Evolutionary conservation across 2,797 vertebrate genomes (phyloP), one percentile per base, ranked within the genome.

Genomic region (Acipenser ruthenus): DNA sequence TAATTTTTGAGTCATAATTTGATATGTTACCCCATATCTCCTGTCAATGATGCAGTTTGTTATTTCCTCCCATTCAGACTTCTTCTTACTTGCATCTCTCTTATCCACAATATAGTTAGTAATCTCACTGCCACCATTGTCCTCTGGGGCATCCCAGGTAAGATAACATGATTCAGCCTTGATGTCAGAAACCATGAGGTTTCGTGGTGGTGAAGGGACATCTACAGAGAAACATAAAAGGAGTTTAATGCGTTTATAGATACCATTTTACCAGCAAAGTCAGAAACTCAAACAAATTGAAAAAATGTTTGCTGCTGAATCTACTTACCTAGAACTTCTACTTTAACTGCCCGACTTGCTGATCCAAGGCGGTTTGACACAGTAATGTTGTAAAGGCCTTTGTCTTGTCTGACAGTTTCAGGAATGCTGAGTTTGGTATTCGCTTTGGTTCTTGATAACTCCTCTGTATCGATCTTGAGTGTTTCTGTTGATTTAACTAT

Each of bases 111-210:
- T 82, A 70, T 99, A 99, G 82, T 99, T 98, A 1, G 92, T 93
- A 74, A 99, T 91, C 65, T 99, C 97, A 76, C 95, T 96, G 80
- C 97, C 95, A 51, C 97, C 97, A 8, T 96, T 97, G 85, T 99
- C 95, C 69, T 93, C 90, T 1, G 97, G 97, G 0, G 89, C 88
- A 60, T 97, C 93, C 95, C 95, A 99, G 3, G 92, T 95, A 76
- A 99, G 84, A 75, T 93, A 95, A 80, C 97, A 99, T 0, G 95
- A 98, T 52, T 95, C 93, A 1, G 89, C 89, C 81, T 94, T 98
- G 77, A 98, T 92, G 75, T 99, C 95, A 10, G 93, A 94, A 65
- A 96, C 87, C 58, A 91, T 80, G 48, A 95, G 75, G 73, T 96
- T 96, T 80, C 90, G 90, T 55, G 96, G 95, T 73, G 95, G 94